phyloP scores from a whole-genome alignment of 2,888 invertebrate species.

The Trissoscelio sp. region DNA sequence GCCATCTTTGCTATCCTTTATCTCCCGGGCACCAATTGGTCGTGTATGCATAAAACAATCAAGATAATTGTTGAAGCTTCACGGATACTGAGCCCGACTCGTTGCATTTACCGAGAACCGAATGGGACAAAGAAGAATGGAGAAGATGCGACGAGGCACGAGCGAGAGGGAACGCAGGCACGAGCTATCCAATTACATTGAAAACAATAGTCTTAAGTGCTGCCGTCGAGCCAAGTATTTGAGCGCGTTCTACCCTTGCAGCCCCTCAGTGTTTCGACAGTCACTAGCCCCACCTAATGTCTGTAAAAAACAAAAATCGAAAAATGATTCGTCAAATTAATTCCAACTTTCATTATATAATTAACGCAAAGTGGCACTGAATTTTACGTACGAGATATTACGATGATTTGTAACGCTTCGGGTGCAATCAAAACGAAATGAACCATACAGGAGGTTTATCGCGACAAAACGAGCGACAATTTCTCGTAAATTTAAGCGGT shows the following conservation, averaged over 20 bases:
- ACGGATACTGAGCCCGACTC: constrained; percentile 72
- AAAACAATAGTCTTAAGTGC: constrained; percentile 85
- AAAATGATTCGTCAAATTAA: constrained; percentile 23
- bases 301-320: too few relatives aligned
- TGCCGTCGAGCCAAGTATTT: constrained; percentile 77
- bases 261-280: constrained; percentile 72
- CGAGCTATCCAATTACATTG: constrained; percentile 84
- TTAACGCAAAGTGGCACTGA: constrained; percentile 26
- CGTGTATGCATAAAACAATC: constrained; percentile 83
- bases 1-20: constrained; percentile 20
- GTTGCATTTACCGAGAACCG: constrained; percentile 67
- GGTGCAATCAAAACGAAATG: constrained; percentile 55
- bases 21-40: constrained; percentile 60
- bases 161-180: constrained; percentile 65
- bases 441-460: constrained; percentile 62
- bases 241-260: constrained; percentile 70
- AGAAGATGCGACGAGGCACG: constrained; percentile 31
- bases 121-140: constrained; percentile 57
- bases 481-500: constrained; percentile 55
- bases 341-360: constrained; percentile 12
- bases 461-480: constrained; percentile 64
- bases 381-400: constrained; percentile 39
- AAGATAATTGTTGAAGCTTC: constrained; percentile 83
- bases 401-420: constrained; percentile 43
- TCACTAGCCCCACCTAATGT: constrained; percentile 39